phyloP scores from a whole-genome alignment of 2,888 invertebrate species.

The Drosophila meridiana region DNA sequence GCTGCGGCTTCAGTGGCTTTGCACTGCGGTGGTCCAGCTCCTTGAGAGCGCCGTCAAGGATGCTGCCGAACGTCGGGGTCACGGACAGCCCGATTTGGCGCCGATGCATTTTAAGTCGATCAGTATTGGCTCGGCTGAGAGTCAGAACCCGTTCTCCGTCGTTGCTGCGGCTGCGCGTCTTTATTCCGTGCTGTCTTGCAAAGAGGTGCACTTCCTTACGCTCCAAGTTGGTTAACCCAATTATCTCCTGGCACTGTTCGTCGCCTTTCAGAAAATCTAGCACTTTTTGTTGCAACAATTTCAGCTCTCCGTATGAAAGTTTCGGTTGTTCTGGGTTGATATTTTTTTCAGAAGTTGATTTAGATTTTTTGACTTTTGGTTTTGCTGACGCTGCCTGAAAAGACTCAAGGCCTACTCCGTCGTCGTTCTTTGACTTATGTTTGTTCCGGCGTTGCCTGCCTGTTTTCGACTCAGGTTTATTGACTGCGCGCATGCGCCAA shows the following conservation, averaged over 20 bases:
- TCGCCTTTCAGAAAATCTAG: slow-evolving; percentile 66
- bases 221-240: slow-evolving; percentile 56
- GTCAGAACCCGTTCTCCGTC: slow-evolving; percentile 66
- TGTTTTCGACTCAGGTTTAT: too few relatives aligned
- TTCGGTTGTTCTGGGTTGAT: not conserved
- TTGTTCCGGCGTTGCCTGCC: too few relatives aligned
- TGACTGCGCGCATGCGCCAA: too few relatives aligned
- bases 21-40: not conserved
- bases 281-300: slow-evolving; percentile 56
- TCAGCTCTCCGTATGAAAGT: slow-evolving; percentile 12
- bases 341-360: slow-evolving; percentile 5
- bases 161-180: slow-evolving; percentile 68
- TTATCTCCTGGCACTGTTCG: slow-evolving; percentile 49
- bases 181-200: slow-evolving; percentile 66
- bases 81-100: not conserved
- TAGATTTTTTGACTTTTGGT: slow-evolving; percentile 13
- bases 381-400: too few relatives aligned
- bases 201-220: slow-evolving; percentile 76
- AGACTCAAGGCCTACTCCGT: too few relatives aligned
- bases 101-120: not conserved
- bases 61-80: not conserved
- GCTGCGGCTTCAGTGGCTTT: not conserved
- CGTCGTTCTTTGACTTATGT: too few relatives aligned
- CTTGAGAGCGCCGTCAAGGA: not conserved
- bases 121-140: slow-evolving; percentile 49